Conservation (phyloP, 2,888 invertebrate species). For the Monochamus alternatus region DNA sequence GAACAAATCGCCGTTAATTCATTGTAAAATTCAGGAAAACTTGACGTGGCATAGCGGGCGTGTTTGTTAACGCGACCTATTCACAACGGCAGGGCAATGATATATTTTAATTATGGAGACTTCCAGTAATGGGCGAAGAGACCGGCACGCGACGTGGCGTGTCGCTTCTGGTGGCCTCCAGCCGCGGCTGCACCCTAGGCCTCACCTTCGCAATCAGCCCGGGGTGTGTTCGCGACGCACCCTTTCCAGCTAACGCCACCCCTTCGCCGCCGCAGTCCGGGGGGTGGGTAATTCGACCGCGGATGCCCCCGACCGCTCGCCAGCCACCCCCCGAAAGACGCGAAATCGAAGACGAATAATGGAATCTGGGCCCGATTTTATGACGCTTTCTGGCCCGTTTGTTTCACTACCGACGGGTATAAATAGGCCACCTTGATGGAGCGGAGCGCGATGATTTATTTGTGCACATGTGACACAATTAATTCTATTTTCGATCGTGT, state of each 20-base stretch:
- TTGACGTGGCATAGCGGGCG: slow-evolving; percentile 15
- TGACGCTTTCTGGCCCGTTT: slow-evolving; percentile 7
- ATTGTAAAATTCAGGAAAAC: slow-evolving; percentile 8
- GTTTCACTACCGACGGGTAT: slow-evolving; percentile 4
- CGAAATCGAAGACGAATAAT: slow-evolving; percentile 7
- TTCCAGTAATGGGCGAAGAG: slow-evolving; percentile 29
- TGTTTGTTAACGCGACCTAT: slow-evolving; percentile 26
- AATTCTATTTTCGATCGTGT: slow-evolving; percentile 5
- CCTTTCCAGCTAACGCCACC: slow-evolving; percentile 41
- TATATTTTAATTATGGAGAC: slow-evolving; percentile 37
- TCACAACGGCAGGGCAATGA: slow-evolving; percentile 24
- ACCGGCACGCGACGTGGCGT: slow-evolving; percentile 38
- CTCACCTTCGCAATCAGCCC: slow-evolving; percentile 40
- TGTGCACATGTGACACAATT: slow-evolving; percentile 7
- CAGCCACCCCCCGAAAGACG: slow-evolving; percentile 5
- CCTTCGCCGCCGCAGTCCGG: neutral
- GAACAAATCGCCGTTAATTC: slow-evolving; percentile 2
- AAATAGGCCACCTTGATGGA: slow-evolving; percentile 9
- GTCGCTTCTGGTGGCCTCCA: slow-evolving; percentile 26
- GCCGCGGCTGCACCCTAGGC: slow-evolving; percentile 41
- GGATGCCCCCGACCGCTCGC: neutral
- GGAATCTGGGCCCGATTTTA: neutral
- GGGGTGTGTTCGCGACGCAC: slow-evolving; percentile 45
- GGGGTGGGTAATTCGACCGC: slow-evolving; percentile 11
- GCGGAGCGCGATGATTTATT: neutral